A percentile compares a stretch with the other conserved stretches of the same genome.
Conservation (phyloP, 2,113 vertebrate species). For the Seriola aureovittata region DNA sequence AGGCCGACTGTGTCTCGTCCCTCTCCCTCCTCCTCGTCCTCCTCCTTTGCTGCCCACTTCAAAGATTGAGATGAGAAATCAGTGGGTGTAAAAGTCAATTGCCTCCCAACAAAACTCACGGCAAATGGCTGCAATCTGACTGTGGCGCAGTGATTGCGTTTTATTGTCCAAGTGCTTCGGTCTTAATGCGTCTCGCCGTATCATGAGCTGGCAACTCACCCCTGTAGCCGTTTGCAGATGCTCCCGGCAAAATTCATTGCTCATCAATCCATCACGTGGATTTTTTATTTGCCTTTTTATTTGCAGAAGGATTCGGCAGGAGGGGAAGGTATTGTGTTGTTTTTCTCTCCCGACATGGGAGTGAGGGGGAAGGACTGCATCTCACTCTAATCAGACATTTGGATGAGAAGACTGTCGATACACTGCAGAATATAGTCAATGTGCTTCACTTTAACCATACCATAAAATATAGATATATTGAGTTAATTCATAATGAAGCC, state of each 20-base stretch:
- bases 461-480: background rate
- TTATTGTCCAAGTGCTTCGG: slow-evolving; percentile 61
- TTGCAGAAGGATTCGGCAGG: slow-evolving; percentile 33
- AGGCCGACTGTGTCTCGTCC: slow-evolving; percentile 34
- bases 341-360: slow-evolving; percentile 3
- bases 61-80: slow-evolving; percentile 65
- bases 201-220: slow-evolving; percentile 68
- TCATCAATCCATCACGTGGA: slow-evolving; percentile 70
- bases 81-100: slow-evolving; percentile 70
- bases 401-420: background rate
- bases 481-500: background rate
- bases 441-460: background rate
- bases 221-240: slow-evolving; percentile 55
- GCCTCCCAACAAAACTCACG: slow-evolving; percentile 54
- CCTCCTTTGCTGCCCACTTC: slow-evolving; percentile 48
- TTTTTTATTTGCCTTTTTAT: slow-evolving; percentile 68
- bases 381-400: slow-evolving; percentile 1
- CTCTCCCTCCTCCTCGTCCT: slow-evolving; percentile 13
- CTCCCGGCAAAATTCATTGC: slow-evolving; percentile 67
- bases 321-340: slow-evolving; percentile 15
- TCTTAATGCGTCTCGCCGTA: slow-evolving; percentile 59
- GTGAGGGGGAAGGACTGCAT: background rate
- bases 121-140: slow-evolving; percentile 56
- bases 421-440: background rate
- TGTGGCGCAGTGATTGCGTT: slow-evolving; percentile 58